Base-by-base conservation (phyloP, 2,797 vertebrate species). In the Ispidina picta region DNA sequence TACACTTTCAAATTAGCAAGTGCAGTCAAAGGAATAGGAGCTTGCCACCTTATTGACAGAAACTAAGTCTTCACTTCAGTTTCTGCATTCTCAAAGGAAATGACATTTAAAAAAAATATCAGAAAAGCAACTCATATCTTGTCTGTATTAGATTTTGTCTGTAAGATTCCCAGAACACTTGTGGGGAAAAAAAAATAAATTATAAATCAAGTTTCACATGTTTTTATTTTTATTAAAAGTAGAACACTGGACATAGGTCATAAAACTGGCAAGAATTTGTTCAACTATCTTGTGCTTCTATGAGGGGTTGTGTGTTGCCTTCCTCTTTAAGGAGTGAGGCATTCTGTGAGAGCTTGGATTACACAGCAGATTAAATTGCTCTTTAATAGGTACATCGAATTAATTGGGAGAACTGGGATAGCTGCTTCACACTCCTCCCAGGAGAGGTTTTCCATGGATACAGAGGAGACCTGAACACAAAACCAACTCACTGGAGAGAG, bases 341-440 rank as follows among this genome's bases (percentile, higher is more conserved):
- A 63, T 33, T 64, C 72, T 52, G 11, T 33, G 37, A 71, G 33
- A 82, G 41, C 29, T 88, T 90, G 49, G 54, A 82, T 94, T 91
- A 90, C 75, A 78, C 4, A 77, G 51, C 21, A 62, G 84, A 92
- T 86, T 75, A 72, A 86, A 81, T 89, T 92, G 31, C 59, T 81
- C 73, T 88, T 86, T 74, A 89, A 81, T 48, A 93, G 29, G 63
- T 48, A 78, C 48, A 73, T 44, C 11, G 5, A 89, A 86, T 2
- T 6, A 89, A 95, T 28, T 2, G 4, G 41, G 49, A 41, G 43
- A 92, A 79, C 26, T 64, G 16, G 63, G 73, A 80, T 11, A 78
- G 73, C 28, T 0, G 0, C 79, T 28, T 87, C 37, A 48, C 22
- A 43, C 55, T 66, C 31, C 37, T 87, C 56, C 21, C 41, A 65